These are phyloP conservation scores for Erinaceus europaeus DNA, from an alignment of 2,113 vertebrate species.

Conservation along the genomic window DNA sequence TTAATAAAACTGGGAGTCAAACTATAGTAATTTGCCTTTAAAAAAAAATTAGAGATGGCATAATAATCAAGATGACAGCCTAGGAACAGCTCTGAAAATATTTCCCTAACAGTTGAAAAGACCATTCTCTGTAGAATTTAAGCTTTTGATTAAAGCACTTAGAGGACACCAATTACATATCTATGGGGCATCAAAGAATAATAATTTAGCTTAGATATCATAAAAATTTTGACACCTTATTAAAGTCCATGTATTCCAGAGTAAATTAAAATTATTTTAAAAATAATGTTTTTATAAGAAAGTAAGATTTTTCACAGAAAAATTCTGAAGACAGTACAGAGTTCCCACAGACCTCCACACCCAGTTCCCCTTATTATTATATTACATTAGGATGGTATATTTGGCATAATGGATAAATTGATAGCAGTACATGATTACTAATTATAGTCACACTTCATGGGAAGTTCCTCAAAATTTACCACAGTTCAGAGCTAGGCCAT, in stretches of 20 bases:
- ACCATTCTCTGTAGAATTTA: slow-evolving; percentile 33
- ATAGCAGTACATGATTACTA: neutral
- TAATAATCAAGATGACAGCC: slow-evolving; percentile 44
- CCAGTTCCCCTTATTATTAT: neutral
- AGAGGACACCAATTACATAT: slow-evolving; percentile 19
- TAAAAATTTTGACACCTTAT: slow-evolving; percentile 35
- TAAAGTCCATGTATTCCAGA: neutral
- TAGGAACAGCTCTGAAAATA: slow-evolving; percentile 28
- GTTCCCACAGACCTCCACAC: neutral
- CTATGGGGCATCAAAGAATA: neutral
- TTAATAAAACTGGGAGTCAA: slow-evolving; percentile 55
- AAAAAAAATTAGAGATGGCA: neutral
- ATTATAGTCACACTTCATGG: neutral
- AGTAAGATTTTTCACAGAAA: slow-evolving; percentile 5
- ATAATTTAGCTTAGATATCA: neutral
- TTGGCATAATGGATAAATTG: neutral
- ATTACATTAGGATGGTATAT: neutral
- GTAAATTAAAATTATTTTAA: neutral
- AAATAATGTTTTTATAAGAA: neutral
- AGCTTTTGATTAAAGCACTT: slow-evolving; percentile 27
- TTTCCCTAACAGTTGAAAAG: slow-evolving; percentile 26
- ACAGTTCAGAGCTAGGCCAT: no score
- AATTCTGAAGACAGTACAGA: neutral
- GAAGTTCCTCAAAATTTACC: neutral
- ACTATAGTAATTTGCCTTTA: slow-evolving; percentile 16